A percentile compares a stretch with the other conserved stretches of the same genome.
These are phyloP conservation scores for Pollenia amentaria DNA, from an alignment of 2,888 invertebrate genomes.

Conservation along the genomic window DNA sequence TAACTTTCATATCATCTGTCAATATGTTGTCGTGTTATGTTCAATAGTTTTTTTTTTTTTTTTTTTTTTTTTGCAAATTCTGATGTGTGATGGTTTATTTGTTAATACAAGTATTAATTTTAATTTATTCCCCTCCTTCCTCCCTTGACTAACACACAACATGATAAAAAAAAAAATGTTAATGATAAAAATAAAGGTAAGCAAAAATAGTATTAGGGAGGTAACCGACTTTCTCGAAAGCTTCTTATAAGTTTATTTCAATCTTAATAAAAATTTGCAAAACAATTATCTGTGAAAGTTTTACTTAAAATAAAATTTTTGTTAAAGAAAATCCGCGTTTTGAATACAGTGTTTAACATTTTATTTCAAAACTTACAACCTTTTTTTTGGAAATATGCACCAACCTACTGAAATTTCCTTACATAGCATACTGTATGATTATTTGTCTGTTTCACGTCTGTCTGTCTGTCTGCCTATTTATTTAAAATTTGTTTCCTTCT, in stretches of 20 bases:
- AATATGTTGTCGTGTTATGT: slow-evolving; percentile 31
- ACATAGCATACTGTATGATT: not conserved
- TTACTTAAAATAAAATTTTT: too few species aligned
- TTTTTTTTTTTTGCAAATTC: slow-evolving; percentile 12
- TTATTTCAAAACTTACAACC: too few species aligned
- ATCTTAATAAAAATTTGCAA: too few species aligned
- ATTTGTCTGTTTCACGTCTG: slow-evolving; percentile 36
- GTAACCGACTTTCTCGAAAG: too few species aligned
- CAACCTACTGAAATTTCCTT: slow-evolving; percentile 19
- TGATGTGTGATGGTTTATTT: slow-evolving; percentile 68
- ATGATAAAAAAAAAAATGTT: not conserved
- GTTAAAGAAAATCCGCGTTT: not conserved
- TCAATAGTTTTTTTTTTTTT: not conserved
- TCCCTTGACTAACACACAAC: not conserved
- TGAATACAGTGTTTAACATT: too few species aligned
- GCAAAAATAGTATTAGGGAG: too few species aligned
- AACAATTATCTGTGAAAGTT: too few species aligned
- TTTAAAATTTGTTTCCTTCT: slow-evolving; percentile 4
- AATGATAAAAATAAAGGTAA: too few species aligned
- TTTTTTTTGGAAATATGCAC: not conserved
- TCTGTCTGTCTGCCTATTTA: slow-evolving; percentile 21
- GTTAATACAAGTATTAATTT: slow-evolving; percentile 42
- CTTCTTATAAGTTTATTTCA: too few species aligned
- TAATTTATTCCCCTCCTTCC: not conserved
- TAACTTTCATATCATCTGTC: slow-evolving; percentile 57